Percentiles rank a stretch among this genome's conserved stretches.
Conservation (phyloP, 2,113 vertebrate genomes). For the Tenrec ecaudatus region DNA sequence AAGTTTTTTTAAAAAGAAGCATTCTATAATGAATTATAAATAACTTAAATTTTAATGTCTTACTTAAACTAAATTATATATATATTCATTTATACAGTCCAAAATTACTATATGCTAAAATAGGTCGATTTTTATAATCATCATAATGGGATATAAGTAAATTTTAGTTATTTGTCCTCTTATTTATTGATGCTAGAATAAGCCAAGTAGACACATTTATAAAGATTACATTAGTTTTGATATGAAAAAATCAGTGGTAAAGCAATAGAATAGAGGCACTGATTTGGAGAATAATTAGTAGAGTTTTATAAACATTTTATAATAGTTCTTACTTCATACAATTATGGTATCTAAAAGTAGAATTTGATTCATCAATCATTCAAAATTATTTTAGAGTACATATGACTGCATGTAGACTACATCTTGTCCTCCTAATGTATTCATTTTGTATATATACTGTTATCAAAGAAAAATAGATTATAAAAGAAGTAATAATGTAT, state of each 20-base stretch:
- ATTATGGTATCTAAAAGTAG: neutral
- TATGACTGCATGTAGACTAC: neutral
- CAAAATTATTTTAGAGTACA: slow-evolving; percentile 31
- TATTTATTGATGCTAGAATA: neutral
- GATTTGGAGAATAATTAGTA: neutral
- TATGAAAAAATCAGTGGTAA: neutral
- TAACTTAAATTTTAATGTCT: neutral
- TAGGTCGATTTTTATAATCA: neutral
- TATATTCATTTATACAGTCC: neutral
- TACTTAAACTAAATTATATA: neutral
- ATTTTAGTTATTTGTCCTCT: neutral
- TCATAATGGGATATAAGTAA: neutral
- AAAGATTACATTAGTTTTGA: neutral
- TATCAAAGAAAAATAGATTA: neutral
- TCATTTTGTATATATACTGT: neutral
- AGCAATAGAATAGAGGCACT: neutral
- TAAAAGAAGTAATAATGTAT: slow-evolving; percentile 65
- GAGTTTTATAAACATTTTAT: neutral
- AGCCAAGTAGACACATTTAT: neutral
- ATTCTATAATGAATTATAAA: neutral
- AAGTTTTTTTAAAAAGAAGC: neutral
- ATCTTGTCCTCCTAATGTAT: neutral
- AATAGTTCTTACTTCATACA: neutral
- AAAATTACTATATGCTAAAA: neutral
- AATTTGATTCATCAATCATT: neutral